Evolutionary conservation across 2,113 vertebrate species (phyloP).

Genomic region (Chloroceryle aenea): DNA sequence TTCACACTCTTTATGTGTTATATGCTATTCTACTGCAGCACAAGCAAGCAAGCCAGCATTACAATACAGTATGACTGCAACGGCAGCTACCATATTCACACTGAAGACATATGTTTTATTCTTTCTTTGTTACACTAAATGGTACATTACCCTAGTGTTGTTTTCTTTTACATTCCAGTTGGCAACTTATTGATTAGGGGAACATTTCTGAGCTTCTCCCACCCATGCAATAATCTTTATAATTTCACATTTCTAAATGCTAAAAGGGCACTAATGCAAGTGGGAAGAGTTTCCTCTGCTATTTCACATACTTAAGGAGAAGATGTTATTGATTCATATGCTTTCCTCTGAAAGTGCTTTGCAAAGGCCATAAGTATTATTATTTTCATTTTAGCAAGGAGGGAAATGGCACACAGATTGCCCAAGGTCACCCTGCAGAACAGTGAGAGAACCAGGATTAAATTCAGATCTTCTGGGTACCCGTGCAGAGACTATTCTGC

Average conservation of each 20-base stretch:
- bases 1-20: background rate
- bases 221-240: slow-evolving; percentile 35
- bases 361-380: slow-evolving; percentile 1
- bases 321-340: slow-evolving; percentile 1
- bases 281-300: slow-evolving; percentile 41
- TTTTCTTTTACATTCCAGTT: slow-evolving; percentile 21
- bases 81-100: background rate
- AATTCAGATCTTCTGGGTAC: background rate
- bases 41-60: background rate
- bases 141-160: background rate
- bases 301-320: slow-evolving; percentile 48
- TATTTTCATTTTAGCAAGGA: slow-evolving; percentile 52
- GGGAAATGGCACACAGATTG: slow-evolving; percentile 12
- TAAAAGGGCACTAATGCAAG: slow-evolving; percentile 36
- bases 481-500: background rate
- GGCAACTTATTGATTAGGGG: slow-evolving; percentile 23
- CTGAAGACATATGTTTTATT: background rate
- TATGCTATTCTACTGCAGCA: background rate
- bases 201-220: background rate
- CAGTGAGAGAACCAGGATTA: slow-evolving; percentile 12
- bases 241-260: slow-evolving; percentile 49
- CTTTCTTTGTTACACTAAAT: slow-evolving; percentile 8
- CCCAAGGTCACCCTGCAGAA: slow-evolving; percentile 16
- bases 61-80: background rate
- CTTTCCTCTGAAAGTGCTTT: slow-evolving; percentile 34